Evolutionary conservation across 92 coral and sea anemone species (phyloP).

Genomic region (Palythoa grandiflora): DNA sequence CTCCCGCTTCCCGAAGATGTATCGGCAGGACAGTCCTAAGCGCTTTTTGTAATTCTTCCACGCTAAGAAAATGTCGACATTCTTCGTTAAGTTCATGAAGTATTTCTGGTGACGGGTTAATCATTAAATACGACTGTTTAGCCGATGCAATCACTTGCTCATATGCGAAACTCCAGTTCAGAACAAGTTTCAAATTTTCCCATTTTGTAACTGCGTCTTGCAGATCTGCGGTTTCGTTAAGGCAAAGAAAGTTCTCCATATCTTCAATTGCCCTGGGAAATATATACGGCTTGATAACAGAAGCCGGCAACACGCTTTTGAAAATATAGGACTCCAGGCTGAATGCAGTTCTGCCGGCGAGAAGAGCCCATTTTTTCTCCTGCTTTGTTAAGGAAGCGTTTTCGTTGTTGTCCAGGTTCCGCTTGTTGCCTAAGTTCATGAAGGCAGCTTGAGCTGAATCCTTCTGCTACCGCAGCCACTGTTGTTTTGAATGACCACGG

Average conservation of each 20-base stretch:
- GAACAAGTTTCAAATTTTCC: slow-evolving; percentile 45
- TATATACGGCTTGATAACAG: slow-evolving; percentile 62
- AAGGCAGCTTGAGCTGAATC: neutral
- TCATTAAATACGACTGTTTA: slow-evolving; percentile 66
- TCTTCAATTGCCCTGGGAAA: slow-evolving; percentile 69
- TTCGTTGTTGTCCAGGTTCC: neutral
- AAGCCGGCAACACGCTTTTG: slow-evolving; percentile 62
- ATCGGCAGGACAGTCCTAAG: slow-evolving; percentile 57
- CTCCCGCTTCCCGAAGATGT: slow-evolving; percentile 63
- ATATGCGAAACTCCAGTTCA: slow-evolving; percentile 65
- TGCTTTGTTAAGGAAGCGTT: slow-evolving; percentile 14
- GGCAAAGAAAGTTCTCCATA: slow-evolving; percentile 49
- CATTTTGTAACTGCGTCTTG: slow-evolving; percentile 61
- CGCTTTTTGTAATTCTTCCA: slow-evolving; percentile 59
- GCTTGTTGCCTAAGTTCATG: slow-evolving; percentile 27
- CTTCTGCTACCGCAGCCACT: neutral
- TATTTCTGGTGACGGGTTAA: slow-evolving; percentile 75
- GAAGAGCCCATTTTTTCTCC: slow-evolving; percentile 66
- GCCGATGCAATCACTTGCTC: slow-evolving; percentile 70
- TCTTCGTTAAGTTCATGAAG: slow-evolving; percentile 66
- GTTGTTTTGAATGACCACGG: slow-evolving; percentile 17
- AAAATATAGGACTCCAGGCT: slow-evolving; percentile 65
- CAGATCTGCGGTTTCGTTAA: slow-evolving; percentile 36
- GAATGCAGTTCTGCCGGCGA: slow-evolving; percentile 70
- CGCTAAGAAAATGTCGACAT: slow-evolving; percentile 39